phyloP scores from a whole-genome alignment of 2,888 invertebrate species.

The Campopleginae sp. region DNA sequence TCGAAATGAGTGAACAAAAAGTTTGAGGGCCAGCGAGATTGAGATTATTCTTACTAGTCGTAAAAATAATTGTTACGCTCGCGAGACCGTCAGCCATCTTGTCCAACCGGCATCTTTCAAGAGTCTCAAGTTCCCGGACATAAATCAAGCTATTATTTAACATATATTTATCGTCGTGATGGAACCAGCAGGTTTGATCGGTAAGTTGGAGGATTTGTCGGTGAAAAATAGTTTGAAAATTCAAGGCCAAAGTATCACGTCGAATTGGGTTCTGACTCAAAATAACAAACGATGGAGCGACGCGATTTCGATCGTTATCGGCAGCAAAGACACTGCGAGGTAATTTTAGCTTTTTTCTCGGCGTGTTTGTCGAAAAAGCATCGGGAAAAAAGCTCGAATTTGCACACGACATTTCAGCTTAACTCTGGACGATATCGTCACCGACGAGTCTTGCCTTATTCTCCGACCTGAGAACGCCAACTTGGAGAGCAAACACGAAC shows the following conservation, averaged over 20 bases:
- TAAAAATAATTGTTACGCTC: neutral
- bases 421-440: conserved; percentile 80
- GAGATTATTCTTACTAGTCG: neutral
- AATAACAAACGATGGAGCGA: conserved; percentile 74
- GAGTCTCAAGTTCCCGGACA: no score
- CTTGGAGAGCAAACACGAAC: conserved; percentile 70
- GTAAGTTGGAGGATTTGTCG: conserved; percentile 10
- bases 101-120: no score
- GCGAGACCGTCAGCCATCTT: no score
- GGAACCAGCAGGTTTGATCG: conserved; percentile 31
- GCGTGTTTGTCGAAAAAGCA: neutral
- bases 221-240: conserved; percentile 34
- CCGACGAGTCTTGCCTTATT: conserved; percentile 79
- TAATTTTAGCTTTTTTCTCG: conserved; percentile 54
- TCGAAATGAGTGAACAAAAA: neutral
- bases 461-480: conserved; percentile 72
- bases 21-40: neutral
- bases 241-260: conserved; percentile 34
- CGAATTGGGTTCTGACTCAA: conserved; percentile 53
- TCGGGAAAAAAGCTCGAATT: neutral
- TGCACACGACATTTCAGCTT: conserved; percentile 71
- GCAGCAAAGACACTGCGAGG: conserved; percentile 72
- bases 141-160: no score
- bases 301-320: conserved; percentile 72
- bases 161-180: no score